Evolutionary conservation across 53 echinoderm and acorn worm species (phyloP).

Genomic region (Arbacia lixula): DNA sequence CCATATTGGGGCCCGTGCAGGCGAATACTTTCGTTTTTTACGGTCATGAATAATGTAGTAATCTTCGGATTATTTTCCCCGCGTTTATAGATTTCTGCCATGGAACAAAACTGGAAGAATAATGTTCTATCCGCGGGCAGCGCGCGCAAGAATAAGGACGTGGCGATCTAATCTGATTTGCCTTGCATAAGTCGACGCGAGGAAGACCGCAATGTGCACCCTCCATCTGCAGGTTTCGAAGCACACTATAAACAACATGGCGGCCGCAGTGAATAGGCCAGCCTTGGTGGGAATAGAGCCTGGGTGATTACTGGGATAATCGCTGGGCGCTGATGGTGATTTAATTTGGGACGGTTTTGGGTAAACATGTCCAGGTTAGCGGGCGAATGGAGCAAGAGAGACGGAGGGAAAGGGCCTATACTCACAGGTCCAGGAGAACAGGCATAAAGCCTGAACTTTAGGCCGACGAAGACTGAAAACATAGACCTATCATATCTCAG

Average conservation of each 20-base stretch:
- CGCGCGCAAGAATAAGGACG: too few relatives aligned
- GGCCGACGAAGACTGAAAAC: too few relatives aligned
- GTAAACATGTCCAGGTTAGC: background rate
- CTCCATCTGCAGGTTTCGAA: background rate
- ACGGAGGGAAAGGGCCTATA: background rate
- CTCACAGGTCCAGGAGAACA: too few relatives aligned
- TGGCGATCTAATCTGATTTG: constrained; percentile 40
- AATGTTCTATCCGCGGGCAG: too few relatives aligned
- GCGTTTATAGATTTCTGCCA: too few relatives aligned
- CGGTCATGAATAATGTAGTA: constrained; percentile 34
- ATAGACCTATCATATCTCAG: too few relatives aligned
- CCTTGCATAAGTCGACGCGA: constrained; percentile 12
- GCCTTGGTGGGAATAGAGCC: background rate
- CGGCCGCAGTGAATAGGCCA: background rate
- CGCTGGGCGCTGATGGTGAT: background rate
- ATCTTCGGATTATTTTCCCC: constrained; percentile 23
- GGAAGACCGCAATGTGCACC: background rate
- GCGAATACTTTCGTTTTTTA: background rate
- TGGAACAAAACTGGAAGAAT: too few relatives aligned
- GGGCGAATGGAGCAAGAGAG: background rate
- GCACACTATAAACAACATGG: constrained; percentile 23
- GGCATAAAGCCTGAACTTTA: too few relatives aligned
- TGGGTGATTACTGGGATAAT: constrained; percentile 18
- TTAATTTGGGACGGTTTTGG: background rate
- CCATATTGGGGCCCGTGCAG: too few relatives aligned